Percentiles rank a stretch among this genome's conserved stretches.
phyloP scores from a whole-genome alignment of 2,113 vertebrate species.

The Notiomystis cincta region DNA sequence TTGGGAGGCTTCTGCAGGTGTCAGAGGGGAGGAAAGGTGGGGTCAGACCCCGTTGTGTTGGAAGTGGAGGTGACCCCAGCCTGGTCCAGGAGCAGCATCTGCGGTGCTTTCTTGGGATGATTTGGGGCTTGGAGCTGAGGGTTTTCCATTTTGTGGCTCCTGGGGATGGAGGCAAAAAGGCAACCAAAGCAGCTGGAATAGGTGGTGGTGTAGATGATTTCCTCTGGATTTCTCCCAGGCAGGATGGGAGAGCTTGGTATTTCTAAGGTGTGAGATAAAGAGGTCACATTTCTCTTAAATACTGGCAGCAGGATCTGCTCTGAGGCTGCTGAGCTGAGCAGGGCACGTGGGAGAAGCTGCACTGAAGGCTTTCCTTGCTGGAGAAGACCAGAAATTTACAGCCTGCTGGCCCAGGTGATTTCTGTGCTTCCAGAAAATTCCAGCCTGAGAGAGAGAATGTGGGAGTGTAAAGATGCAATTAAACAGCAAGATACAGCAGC shows the following conservation, averaged over 20 bases:
- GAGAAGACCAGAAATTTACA: not conserved
- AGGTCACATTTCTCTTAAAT: not conserved
- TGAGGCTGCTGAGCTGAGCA: not conserved
- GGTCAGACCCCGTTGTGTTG: accelerated
- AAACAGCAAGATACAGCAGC: not conserved
- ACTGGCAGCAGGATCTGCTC: not conserved
- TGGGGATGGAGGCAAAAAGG: not conserved
- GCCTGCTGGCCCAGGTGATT: not conserved
- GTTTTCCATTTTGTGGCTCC: not conserved
- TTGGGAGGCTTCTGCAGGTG: not conserved
- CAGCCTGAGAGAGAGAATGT: accelerated
- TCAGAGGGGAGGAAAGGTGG: not conserved
- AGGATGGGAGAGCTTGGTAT: not conserved
- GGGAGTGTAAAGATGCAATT: not conserved
- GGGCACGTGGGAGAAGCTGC: not conserved
- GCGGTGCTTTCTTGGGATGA: not conserved
- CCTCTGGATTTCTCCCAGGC: not conserved
- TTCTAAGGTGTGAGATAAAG: not conserved
- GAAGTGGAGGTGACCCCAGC: not conserved
- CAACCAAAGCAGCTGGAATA: not conserved
- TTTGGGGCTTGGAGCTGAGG: not conserved
- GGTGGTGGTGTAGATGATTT: not conserved
- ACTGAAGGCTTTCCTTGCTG: not conserved
- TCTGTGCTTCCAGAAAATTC: not conserved
- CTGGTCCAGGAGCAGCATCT: not conserved